Base-by-base conservation (phyloP, 1,140 invertebrate genomes). In the Parapsyche elsis region DNA sequence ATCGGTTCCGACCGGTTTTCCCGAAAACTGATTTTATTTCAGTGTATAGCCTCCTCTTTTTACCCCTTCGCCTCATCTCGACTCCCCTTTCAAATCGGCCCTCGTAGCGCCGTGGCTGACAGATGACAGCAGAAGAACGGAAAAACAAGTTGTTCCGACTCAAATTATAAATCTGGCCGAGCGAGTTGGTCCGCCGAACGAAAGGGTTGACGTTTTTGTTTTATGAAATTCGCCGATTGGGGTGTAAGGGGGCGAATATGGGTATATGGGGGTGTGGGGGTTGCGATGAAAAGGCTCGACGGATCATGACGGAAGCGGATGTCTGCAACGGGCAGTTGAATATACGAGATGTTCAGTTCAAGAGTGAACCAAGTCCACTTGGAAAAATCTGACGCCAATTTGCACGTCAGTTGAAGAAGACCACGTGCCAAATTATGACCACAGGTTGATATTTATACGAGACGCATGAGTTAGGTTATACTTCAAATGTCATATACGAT, bases 71-170 rank as follows among this genome's bases (percentile, higher is more conserved):
- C 26, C 70, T 26, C 26, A 44, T 16, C 38, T 38, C 26, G 5
- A 5, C 14, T 26, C 57, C 16, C 44, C 16, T 24, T 26, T 49
- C 53, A 46, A 49, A 76, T 16, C 53, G 59, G 38, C 49, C 49
- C 26, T 76, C 75, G 23, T 38, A 71, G 75, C 74, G 7, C 9
- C n/a, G 26, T 12, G 21, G 74, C 78, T 80, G 81, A 82, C 79
- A 80, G 78, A 80, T 82, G 81, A 82, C 81, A 82, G 71, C 59
- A 26, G 71, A 82, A 82, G 81, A 80, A 82, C 67, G 79, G 79
- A 82, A 80, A 80, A 82, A 80, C 76, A 80, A 78, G 26, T 82
- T 82, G 79, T 82, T 82, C 76, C 75, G 61, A 64, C 59, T 77
- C 45, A 76, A 80, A 82, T 82, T 82, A 78, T 75, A 73, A 80